Evolutionary conservation across 2,113 vertebrate genomes (phyloP).

Genomic region (Elgaria multicarinata): DNA sequence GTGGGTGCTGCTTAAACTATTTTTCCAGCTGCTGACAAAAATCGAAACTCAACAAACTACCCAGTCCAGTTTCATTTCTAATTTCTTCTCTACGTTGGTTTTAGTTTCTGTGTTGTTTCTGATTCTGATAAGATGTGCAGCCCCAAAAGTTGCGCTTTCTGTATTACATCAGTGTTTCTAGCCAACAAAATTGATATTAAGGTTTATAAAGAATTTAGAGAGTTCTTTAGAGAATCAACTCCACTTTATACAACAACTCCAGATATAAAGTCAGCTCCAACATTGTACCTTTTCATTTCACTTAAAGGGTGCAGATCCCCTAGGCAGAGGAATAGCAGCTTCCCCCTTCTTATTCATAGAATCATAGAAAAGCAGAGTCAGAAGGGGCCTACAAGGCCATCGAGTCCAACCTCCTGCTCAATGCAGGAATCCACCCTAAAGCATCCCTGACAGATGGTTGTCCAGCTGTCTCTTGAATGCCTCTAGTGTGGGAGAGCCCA

Average conservation of each 20-base stretch:
- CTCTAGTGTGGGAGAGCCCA: too few species aligned
- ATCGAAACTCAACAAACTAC: conserved; percentile 61
- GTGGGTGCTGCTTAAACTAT: conserved; percentile 38
- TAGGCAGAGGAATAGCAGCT: neutral
- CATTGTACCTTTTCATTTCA: neutral
- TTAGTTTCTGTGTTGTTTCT: conserved; percentile 64
- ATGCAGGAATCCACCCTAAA: too few species aligned
- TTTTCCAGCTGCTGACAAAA: conserved; percentile 34
- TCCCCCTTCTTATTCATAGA: too few species aligned
- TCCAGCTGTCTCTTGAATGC: too few species aligned
- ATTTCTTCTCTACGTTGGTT: conserved; percentile 47
- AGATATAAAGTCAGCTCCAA: neutral
- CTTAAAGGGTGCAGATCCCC: neutral
- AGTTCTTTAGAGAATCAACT: neutral
- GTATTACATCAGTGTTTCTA: conserved; percentile 4
- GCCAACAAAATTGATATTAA: neutral
- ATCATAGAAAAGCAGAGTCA: too few species aligned
- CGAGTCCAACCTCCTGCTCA: too few species aligned
- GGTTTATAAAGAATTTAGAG: neutral
- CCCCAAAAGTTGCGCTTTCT: conserved; percentile 54
- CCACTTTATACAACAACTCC: neutral
- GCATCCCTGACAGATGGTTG: too few species aligned
- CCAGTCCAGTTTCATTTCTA: conserved; percentile 31
- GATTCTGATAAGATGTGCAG: conserved; percentile 39
- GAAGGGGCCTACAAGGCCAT: too few species aligned